A percentile compares a stretch with the other conserved stretches of the same genome.
These are phyloP conservation scores for Fopius arisanus DNA, from an alignment of 1,140 invertebrate species.

Conservation along the genomic window DNA sequence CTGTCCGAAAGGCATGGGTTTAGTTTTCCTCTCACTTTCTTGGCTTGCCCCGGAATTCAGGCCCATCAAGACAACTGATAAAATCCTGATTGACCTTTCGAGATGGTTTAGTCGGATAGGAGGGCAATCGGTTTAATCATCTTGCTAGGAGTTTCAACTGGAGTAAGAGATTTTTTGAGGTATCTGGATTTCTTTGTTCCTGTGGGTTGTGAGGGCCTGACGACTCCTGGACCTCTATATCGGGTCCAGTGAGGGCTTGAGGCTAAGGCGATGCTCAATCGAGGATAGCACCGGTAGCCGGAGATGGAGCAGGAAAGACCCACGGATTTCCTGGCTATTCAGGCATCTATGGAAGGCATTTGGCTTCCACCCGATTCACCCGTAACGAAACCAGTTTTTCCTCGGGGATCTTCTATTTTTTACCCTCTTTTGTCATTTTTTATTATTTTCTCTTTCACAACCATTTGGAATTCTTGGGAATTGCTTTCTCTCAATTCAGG, in stretches of 20 bases:
- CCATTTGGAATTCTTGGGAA: neutral
- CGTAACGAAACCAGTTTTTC: conserved; percentile 6
- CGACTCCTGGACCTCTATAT: too few relatives aligned
- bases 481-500: neutral
- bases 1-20: neutral
- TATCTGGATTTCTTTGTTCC: too few relatives aligned
- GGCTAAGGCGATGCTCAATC: neutral
- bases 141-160: too few relatives aligned
- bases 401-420: neutral
- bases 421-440: neutral
- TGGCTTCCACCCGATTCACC: conserved; percentile 17
- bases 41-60: neutral
- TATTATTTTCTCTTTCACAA: neutral
- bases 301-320: conserved; percentile 27
- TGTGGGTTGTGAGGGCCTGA: too few relatives aligned
- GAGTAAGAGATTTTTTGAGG: too few relatives aligned
- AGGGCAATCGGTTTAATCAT: too few relatives aligned
- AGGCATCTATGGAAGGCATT: conserved; percentile 27
- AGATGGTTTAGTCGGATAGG: too few relatives aligned
- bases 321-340: conserved; percentile 29
- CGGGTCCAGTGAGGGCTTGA: neutral
- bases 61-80: too few relatives aligned
- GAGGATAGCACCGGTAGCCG: conserved; percentile 2
- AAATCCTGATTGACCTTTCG: too few relatives aligned
- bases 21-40: neutral